Percentiles rank a stretch among this genome's conserved stretches.
These are phyloP conservation scores for Malurus elegans DNA, from an alignment of 2,113 vertebrate species.

Conservation along the genomic window DNA sequence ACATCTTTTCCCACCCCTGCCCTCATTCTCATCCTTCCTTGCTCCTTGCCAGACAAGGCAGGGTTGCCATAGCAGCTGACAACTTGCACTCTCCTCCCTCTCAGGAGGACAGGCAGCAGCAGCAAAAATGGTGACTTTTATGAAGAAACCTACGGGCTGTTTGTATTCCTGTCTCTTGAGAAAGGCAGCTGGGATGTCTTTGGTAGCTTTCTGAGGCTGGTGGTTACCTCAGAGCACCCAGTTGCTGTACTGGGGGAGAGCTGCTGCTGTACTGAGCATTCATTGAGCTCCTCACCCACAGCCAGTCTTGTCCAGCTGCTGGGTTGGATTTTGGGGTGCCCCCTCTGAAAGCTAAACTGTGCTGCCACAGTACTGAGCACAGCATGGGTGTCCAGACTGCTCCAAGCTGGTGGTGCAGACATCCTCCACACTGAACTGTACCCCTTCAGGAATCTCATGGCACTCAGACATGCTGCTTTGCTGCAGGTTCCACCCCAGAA, in stretches of 20 bases:
- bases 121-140: background rate
- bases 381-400: background rate
- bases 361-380: background rate
- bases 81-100: background rate
- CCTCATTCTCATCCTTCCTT: background rate
- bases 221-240: background rate
- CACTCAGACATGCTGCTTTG: background rate
- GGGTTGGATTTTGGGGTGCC: background rate
- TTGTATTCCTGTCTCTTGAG: background rate
- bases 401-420: background rate
- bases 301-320: background rate
- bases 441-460: background rate
- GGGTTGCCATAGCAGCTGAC: slow-evolving; percentile 61
- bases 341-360: background rate
- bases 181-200: background rate
- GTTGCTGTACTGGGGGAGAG: fast-evolving
- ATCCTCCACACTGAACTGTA: fast-evolving
- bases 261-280: background rate
- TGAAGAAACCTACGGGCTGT: background rate
- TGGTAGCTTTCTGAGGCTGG: background rate
- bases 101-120: background rate
- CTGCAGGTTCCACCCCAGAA: background rate
- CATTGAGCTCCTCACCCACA: background rate
- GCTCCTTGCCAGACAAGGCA: background rate
- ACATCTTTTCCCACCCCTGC: background rate